Conservation (phyloP, 2,113 vertebrate genomes). For the Amia ocellicauda region DNA sequence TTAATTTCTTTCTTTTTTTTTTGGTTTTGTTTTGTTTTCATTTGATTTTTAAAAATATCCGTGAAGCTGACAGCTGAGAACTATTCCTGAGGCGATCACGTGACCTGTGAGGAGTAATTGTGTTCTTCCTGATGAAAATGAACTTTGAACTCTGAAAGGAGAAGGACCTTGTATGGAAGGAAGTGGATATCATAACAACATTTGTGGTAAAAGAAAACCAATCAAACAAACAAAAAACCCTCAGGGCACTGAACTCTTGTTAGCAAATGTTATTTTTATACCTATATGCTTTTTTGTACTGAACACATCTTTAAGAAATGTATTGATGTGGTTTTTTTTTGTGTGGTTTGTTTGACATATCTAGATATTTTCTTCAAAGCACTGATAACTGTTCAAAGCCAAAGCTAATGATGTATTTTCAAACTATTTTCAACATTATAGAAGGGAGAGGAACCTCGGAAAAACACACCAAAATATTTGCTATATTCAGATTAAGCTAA, state of each 20-base stretch:
- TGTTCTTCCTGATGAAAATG: constrained; percentile 57
- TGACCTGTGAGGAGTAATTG: constrained; percentile 66
- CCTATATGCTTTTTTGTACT: constrained; percentile 82
- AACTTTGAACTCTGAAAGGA: constrained; percentile 62
- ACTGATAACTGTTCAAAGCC: constrained; percentile 83
- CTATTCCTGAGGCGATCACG: constrained; percentile 65
- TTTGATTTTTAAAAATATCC: constrained; percentile 56
- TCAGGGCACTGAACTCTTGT: constrained; percentile 86
- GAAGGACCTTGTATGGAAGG: constrained; percentile 64
- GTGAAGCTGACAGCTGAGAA: constrained; percentile 51
- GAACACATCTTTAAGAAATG: constrained; percentile 75
- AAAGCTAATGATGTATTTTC: constrained; percentile 53
- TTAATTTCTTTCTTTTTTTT: no score
- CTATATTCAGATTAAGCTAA: no score
- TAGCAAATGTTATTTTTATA: constrained; percentile 91
- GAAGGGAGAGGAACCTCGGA: no score
- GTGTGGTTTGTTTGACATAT: constrained; percentile 72
- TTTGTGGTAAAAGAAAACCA: constrained; percentile 71
- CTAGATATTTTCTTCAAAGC: constrained; percentile 87
- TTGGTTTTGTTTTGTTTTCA: no score
- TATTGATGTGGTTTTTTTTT: constrained; percentile 71
- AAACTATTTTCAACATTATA: constrained; percentile 6
- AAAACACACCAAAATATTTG: no score
- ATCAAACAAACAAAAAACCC: constrained; percentile 73
- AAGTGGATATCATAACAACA: constrained; percentile 74